Base-by-base conservation (phyloP, 2,888 invertebrate genomes). In the Scaeva pyrastri region DNA sequence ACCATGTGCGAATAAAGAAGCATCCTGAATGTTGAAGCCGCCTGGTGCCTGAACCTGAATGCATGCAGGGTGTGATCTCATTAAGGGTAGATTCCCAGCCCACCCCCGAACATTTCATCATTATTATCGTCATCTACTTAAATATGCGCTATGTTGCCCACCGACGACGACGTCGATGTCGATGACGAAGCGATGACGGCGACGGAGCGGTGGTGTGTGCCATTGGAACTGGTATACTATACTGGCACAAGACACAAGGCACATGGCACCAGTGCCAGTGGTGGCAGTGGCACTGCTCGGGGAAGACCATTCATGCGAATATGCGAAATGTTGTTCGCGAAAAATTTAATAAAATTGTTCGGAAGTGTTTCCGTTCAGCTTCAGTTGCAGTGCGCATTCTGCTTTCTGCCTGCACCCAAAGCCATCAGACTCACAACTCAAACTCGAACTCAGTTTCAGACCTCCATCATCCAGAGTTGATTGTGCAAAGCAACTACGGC, bases 331-430 rank as follows among this genome's bases (percentile, higher is more conserved):
- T 56, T 76, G 76, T 73, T 60, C 55, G 60, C 81, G 55, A 80
- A 80, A 81, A 74, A 79, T 75, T 84, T 74, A 81, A 85, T 85
- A 85, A 81, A 81, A 73, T 72, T 85, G 72, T 77, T 85, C 70
- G 76, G 43, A 77, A 85, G 81, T 73, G 81, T 62, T 85, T 85
- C 85, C 75, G 85, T 76, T 72, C 55, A 56, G 68, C 43, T 68
- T 72, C 55, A 56, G 48, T 55, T 72, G 52, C 36, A 58, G 36
- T 41, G 70, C 56, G 39, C 31, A 31, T 1, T n/a, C n/a, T n/a
- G n/a, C n/a, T n/a, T n/a, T n/a, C 23, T 16, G 11, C 72, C 66
- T 21, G 14, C 58, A 23, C 16, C 31, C n/a, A n/a, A n/a, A n/a
- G n/a, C n/a, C n/a, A n/a, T n/a, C n/a, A n/a, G n/a, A n/a, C n/a